Evolutionary conservation across 2,797 vertebrate genomes (phyloP).

Genomic region (Lithobates sylvaticus): DNA sequence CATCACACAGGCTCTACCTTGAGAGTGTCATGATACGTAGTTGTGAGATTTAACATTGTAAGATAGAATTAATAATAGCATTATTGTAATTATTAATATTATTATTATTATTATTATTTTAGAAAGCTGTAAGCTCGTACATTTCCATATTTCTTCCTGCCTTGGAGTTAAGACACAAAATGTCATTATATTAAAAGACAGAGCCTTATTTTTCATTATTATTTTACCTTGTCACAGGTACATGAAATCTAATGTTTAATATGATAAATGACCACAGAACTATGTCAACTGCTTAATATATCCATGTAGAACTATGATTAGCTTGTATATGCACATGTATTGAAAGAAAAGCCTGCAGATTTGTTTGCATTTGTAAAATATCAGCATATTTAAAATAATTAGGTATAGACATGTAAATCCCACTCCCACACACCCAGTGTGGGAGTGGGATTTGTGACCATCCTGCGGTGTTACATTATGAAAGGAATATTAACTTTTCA

Average conservation of each 20-base stretch:
- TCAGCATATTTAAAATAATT: slow-evolving; percentile 30
- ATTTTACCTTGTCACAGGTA: slow-evolving; percentile 1
- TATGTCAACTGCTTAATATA: not conserved
- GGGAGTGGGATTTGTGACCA: not conserved
- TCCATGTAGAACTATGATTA: not conserved
- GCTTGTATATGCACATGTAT: not conserved
- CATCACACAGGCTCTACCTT: too few species aligned
- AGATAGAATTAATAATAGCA: too few species aligned
- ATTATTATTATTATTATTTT: too few species aligned
- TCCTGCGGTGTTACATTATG: slow-evolving; percentile 10
- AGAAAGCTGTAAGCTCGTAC: not conserved
- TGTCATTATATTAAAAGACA: not conserved
- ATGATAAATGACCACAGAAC: slow-evolving; percentile 11
- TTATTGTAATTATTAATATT: too few species aligned
- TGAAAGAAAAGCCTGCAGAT: too few species aligned
- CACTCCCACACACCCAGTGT: not conserved
- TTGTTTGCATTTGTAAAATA: slow-evolving; percentile 26
- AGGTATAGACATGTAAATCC: slow-evolving; percentile 3
- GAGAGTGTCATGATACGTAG: too few species aligned
- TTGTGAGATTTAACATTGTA: too few species aligned
- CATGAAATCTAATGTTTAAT: not conserved
- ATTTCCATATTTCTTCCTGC: not conserved
- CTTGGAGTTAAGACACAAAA: not conserved
- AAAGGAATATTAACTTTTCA: slow-evolving; percentile 31
- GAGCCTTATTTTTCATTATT: slow-evolving; percentile 9